These are phyloP conservation scores for Nebria brevicollis DNA, from an alignment of 2,888 invertebrate genomes.

Conservation along the genomic window DNA sequence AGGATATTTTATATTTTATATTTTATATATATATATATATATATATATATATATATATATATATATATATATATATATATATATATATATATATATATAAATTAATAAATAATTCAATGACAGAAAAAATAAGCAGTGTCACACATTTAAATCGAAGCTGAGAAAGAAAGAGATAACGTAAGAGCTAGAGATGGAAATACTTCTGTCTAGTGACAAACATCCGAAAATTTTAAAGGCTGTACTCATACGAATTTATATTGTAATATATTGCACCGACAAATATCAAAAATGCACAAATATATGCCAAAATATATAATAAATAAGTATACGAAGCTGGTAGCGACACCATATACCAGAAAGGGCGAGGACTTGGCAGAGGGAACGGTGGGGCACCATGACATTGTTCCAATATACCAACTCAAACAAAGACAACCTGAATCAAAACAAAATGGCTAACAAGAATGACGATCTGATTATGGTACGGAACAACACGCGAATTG, in stretches of 20 bases:
- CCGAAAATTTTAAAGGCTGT: neutral
- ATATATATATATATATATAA: neutral
- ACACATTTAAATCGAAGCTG: neutral
- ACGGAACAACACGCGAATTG: neutral
- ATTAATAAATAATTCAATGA: neutral
- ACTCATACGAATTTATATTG: neutral
- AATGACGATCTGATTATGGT: neutral
- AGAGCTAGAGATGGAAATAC: neutral
- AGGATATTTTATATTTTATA: neutral
- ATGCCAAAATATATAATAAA: neutral
- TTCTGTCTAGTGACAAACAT: neutral
- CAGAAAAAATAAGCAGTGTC: neutral
- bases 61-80: too few relatives aligned
- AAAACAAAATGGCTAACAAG: slow-evolving; percentile 19
- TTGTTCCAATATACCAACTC: slow-evolving; percentile 16
- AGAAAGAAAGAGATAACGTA: neutral
- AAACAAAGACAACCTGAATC: slow-evolving; percentile 11
- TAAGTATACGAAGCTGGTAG: slow-evolving; percentile 1
- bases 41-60: too few relatives aligned
- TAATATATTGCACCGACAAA: neutral
- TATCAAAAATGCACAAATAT: neutral
- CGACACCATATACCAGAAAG: neutral
- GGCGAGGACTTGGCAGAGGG: neutral
- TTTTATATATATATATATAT: too few relatives aligned
- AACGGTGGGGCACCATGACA: neutral